These are phyloP conservation scores for Ctenoplectra terminalis DNA, from an alignment of 1,140 invertebrate genomes.

Conservation along the genomic window DNA sequence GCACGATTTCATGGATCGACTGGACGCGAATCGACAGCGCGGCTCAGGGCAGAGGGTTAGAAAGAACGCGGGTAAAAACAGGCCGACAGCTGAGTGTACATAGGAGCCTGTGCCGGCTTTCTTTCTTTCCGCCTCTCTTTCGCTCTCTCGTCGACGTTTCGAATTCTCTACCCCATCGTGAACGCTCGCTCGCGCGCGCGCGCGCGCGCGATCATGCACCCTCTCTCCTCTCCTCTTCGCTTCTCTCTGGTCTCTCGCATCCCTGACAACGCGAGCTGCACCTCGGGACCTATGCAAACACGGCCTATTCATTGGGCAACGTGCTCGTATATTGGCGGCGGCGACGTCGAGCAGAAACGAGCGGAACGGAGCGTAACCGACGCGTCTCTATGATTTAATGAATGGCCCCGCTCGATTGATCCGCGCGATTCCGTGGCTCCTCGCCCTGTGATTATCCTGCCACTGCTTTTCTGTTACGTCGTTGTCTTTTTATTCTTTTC, in stretches of 20 bases:
- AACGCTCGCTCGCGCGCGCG: not conserved
- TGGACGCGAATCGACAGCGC: not conserved
- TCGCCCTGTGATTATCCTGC: constrained; percentile 3
- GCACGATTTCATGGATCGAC: not conserved
- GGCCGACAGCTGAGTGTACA: constrained; percentile 54
- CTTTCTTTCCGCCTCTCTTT: constrained; percentile 11
- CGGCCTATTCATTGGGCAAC: constrained; percentile 74
- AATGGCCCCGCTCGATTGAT: constrained; percentile 25
- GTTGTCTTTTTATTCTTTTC: not conserved
- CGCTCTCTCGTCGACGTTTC: constrained; percentile 28
- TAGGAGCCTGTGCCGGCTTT: constrained; percentile 36
- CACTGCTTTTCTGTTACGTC: not conserved
- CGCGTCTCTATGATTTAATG: constrained; percentile 71
- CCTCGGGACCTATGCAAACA: constrained; percentile 78
- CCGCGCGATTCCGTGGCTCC: not conserved
- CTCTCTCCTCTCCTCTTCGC: not conserved
- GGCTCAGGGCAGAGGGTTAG: constrained; percentile 19
- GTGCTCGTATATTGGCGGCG: constrained; percentile 59
- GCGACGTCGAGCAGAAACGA: constrained; percentile 41
- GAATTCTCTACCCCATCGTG: constrained; percentile 43
- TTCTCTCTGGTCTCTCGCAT: not conserved
- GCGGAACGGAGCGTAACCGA: constrained; percentile 30
- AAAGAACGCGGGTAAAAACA: constrained; percentile 49
- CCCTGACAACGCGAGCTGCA: constrained; percentile 52
- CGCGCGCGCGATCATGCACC: not conserved